phyloP scores from a whole-genome alignment of 2,888 invertebrate species.

The Lithophane leautieri region DNA sequence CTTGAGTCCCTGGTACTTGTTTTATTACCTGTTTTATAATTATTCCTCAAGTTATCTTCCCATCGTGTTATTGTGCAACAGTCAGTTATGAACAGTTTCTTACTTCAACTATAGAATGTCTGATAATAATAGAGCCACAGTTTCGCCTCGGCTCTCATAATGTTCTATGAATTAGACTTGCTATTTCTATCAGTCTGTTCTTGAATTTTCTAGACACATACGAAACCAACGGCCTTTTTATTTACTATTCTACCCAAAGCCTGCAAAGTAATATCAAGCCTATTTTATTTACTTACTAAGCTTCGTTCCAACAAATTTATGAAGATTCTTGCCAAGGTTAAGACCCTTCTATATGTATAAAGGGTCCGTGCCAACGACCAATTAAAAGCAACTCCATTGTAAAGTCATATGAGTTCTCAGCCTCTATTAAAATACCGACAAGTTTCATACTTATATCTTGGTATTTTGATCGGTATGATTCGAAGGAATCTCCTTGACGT shows the following conservation, averaged over 20 bases:
- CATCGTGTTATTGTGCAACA: not conserved
- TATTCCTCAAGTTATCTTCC: not conserved
- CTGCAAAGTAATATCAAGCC: not conserved
- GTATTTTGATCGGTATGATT: constrained; percentile 41
- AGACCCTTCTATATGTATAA: constrained; percentile 40
- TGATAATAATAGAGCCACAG: not conserved
- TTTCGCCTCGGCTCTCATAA: not conserved
- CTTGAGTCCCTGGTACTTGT: not conserved
- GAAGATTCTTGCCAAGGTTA: constrained; percentile 27
- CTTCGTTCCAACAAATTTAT: constrained; percentile 24
- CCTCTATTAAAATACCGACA: constrained; percentile 46
- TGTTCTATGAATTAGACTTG: constrained; percentile 4
- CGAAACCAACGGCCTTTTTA: not conserved
- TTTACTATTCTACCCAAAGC: not conserved
- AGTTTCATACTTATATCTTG: constrained; percentile 31
- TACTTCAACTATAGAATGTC: not conserved
- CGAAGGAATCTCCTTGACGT: constrained; percentile 29
- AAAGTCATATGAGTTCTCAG: constrained; percentile 24
- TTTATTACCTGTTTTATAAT: not conserved
- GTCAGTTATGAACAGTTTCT: too few relatives aligned
- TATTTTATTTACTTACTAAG: constrained; percentile 20
- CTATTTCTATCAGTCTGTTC: constrained; percentile 3
- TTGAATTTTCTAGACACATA: constrained; percentile 25
- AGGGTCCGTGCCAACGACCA: constrained; percentile 28
- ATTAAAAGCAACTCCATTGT: constrained; percentile 45